Evolutionary conservation across 2,888 invertebrate genomes (phyloP).

Genomic region (Caenorhabditis doughertyi): DNA sequence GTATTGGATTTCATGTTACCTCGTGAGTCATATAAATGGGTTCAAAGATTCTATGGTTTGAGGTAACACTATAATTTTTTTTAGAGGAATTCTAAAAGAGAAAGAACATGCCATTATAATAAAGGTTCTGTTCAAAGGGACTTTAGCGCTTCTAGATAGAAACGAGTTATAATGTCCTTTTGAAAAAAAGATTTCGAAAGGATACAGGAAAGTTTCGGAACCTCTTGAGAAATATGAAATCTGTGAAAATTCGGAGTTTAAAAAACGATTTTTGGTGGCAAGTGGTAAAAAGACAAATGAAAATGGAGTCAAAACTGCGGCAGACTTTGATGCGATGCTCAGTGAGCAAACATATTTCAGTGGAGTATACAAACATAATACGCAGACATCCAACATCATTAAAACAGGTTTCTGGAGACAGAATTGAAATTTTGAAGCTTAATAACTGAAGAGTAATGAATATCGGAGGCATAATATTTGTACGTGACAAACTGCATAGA

Average conservation of each 20-base stretch:
- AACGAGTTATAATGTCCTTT: no score
- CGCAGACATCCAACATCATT: slow-evolving; percentile 11
- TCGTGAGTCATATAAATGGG: slow-evolving; percentile 9
- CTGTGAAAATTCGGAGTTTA: not conserved
- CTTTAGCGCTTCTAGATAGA: no score
- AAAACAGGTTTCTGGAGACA: not conserved
- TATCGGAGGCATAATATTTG: no score
- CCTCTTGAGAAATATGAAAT: slow-evolving; percentile 10
- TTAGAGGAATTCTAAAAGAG: not conserved
- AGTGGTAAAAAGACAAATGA: slow-evolving; percentile 13
- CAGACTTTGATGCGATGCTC: slow-evolving; percentile 37
- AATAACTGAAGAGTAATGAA: no score
- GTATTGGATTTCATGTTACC: slow-evolving; percentile 28
- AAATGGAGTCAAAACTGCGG: slow-evolving; percentile 27
- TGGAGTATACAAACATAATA: slow-evolving; percentile 15
- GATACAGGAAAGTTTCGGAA: no score
- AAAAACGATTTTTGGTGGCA: not conserved
- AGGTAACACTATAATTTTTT: slow-evolving; percentile 6
- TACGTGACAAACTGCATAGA: no score
- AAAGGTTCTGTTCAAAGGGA: no score
- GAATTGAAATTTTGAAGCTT: not conserved
- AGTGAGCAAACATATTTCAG: slow-evolving; percentile 26
- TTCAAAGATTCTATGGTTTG: not conserved
- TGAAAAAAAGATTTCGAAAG: no score
- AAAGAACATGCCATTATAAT: no score